Evolutionary conservation across 2,888 invertebrate genomes (phyloP).

Genomic region (Hypsopygia costalis): DNA sequence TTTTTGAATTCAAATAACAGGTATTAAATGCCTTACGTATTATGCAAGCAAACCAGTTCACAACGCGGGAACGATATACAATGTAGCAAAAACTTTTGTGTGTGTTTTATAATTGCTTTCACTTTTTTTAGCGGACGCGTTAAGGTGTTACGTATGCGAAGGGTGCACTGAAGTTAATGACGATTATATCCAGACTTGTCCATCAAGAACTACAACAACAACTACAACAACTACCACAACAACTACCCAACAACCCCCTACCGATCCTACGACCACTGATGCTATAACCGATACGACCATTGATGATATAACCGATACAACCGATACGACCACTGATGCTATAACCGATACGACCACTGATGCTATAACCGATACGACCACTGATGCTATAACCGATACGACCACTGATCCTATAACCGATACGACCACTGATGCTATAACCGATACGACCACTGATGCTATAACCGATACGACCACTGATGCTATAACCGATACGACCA

Average conservation of each 20-base stretch:
- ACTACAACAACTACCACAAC: background rate
- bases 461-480: constrained; percentile 7
- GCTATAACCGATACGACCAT: background rate
- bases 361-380: background rate
- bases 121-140: constrained; percentile 34
- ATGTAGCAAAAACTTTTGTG: too few species aligned
- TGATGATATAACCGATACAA: background rate
- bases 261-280: background rate
- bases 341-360: constrained; percentile 2
- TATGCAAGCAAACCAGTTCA: too few species aligned
- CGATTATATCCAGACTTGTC: constrained; percentile 32
- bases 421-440: constrained; percentile 1
- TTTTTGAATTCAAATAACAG: too few species aligned
- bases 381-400: background rate
- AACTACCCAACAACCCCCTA: background rate
- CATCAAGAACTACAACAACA: constrained; percentile 3
- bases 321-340: background rate
- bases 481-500: background rate
- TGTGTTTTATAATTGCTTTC: too few species aligned
- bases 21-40: too few species aligned
- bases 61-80: too few species aligned
- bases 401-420: background rate
- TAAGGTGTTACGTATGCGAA: constrained; percentile 46
- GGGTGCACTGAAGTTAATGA: constrained; percentile 34
- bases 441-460: constrained; percentile 7